Base-by-base conservation (phyloP, 1,140 invertebrate genomes). In the Maniola jurtina region DNA sequence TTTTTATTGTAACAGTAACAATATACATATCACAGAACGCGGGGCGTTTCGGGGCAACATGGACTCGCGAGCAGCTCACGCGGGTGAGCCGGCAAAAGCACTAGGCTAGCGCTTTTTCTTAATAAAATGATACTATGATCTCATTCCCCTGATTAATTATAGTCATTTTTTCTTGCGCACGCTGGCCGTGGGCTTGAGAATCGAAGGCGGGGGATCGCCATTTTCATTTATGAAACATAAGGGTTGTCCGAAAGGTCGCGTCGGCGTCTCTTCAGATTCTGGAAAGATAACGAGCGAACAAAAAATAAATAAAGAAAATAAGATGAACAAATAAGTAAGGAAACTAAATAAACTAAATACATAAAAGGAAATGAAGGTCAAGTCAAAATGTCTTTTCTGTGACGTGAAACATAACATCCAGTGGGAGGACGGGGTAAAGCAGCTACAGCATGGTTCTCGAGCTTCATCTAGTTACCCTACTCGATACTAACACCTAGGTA, bases 241-340 rank as follows among this genome's bases (percentile, higher is more conserved):
- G 38, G 95, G 95, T 78, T 95, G 94, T 76, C 95, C 95, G 81
- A 95, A 96, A 42, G 95, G 94, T 84, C 95, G 93, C 70, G 93
- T 94, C 70, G 93, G 93, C 58, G 93, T 93, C 82, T 89, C 89
- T 79, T 93, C 92, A 78, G 92, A 88, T 79, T 92, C 90, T 92
- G 91, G 50, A 92, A 90, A 88, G 74, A 88, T 76, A 80, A 90
- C 80, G 83, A 89, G 87, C 87, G 78, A 86, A 91, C 78, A 82
- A 87, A 81, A 88, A 86, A 88, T 84, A 84, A 80, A 84, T 78
- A 78, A 83, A 77, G 65, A 80, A 81, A 83, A 72, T 74, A 77
- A 79, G 71, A n/a, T 75, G 72, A 75, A 72, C 57, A 77, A 68
- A 65, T 77, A 60, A 77, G 62, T 73, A 73, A 72, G 7, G 6